phyloP scores from a whole-genome alignment of 2,888 invertebrate species.

The Phalangium opilio region DNA sequence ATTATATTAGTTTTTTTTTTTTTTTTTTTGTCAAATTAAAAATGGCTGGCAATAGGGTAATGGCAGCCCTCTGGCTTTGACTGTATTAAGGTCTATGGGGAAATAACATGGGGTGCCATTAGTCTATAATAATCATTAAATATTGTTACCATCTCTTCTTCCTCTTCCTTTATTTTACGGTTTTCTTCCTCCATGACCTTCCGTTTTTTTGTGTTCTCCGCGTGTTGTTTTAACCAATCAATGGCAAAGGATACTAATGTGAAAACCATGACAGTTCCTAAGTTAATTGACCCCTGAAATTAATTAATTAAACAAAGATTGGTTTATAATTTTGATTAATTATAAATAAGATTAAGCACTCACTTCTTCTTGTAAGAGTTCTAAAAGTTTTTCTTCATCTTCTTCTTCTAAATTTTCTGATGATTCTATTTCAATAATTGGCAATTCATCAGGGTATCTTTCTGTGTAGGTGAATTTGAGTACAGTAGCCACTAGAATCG shows the following conservation, averaged over 20 bases:
- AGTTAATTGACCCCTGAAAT: constrained; percentile 63
- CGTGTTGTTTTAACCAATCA: constrained; percentile 75
- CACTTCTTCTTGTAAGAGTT: constrained; percentile 14
- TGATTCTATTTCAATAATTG: constrained; percentile 52
- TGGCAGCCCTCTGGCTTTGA: too few species aligned
- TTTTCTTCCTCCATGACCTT: constrained; percentile 54
- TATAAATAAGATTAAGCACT: too few species aligned
- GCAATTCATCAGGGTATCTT: constrained; percentile 77
- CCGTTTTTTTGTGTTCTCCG: constrained; percentile 54
- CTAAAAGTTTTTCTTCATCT: constrained; percentile 29
- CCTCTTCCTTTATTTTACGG: constrained; percentile 58
- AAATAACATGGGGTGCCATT: too few species aligned
- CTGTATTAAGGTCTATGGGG: too few species aligned
- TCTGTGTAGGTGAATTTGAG: constrained; percentile 66
- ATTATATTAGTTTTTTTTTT: constrained; percentile 2
- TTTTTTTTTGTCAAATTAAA: too few species aligned
- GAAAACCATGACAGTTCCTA: constrained; percentile 97
- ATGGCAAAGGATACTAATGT: constrained; percentile 82
- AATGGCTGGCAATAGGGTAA: too few species aligned
- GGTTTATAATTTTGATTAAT: too few species aligned
- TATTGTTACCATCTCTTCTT: constrained; percentile 61
- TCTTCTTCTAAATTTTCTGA: constrained; percentile 51
- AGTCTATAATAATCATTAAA: too few species aligned
- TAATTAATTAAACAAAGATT: too few species aligned
- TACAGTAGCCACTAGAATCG: constrained; percentile 7